phyloP scores from a whole-genome alignment of 2,888 invertebrate species.

The Deilephila porcellus region DNA sequence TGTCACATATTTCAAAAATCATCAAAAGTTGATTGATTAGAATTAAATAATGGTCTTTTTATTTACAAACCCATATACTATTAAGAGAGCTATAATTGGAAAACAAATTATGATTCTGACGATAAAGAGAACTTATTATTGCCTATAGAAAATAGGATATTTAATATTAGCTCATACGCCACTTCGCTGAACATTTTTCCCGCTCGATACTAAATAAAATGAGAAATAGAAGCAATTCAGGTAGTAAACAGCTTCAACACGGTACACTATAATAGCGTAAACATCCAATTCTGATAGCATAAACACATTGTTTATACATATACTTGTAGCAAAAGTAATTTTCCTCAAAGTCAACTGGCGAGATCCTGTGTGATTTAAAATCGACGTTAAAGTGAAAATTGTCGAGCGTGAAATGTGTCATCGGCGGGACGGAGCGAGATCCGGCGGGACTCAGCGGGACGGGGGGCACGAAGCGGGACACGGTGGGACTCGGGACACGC shows the following conservation, averaged over 20 bases:
- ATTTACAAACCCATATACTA: no score
- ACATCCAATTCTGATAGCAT: background rate
- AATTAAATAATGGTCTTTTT: no score
- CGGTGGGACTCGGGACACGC: conserved; percentile 4
- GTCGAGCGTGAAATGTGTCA: conserved; percentile 31
- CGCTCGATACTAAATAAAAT: no score
- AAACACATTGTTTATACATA: background rate
- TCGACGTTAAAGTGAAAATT: conserved; percentile 28
- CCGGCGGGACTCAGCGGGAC: background rate
- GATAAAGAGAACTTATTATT: no score
- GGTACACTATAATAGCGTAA: background rate
- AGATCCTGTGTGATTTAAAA: conserved; percentile 26
- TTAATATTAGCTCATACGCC: no score
- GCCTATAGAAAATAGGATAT: no score
- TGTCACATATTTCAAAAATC: no score
- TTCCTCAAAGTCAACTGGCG: conserved; percentile 20
- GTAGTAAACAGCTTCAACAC: background rate
- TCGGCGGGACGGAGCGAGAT: conserved; percentile 6
- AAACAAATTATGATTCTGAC: no score
- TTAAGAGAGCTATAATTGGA: no score
- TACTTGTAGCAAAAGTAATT: conserved; percentile 14
- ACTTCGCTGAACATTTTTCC: no score
- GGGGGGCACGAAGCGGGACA: background rate
- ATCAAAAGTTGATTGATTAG: no score
- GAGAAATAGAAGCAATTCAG: no score